Evolutionary conservation across 2,797 vertebrate genomes (phyloP).

Genomic region (Lycodopsis pacificus): DNA sequence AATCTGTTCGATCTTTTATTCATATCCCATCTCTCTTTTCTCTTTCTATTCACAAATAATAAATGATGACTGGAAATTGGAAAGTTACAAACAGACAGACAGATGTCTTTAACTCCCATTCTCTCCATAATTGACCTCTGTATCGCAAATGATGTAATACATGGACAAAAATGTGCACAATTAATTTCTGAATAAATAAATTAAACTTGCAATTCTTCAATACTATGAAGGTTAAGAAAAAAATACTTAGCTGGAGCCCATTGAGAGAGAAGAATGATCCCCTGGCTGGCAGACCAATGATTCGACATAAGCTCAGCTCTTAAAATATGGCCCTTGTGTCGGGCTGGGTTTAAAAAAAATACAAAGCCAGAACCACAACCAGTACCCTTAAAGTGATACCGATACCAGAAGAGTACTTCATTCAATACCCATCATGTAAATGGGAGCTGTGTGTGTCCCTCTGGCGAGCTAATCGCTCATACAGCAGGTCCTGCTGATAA

Average conservation of each 20-base stretch:
- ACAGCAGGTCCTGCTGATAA: too few relatives aligned
- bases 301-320: neutral
- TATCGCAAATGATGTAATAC: neutral
- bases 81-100: conserved; percentile 18
- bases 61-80: conserved; percentile 12
- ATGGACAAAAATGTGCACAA: neutral
- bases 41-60: conserved; percentile 11
- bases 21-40: conserved; percentile 13
- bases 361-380: too few relatives aligned
- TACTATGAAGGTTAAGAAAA: neutral
- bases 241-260: neutral
- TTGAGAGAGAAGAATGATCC: neutral
- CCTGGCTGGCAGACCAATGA: neutral
- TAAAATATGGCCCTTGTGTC: neutral
- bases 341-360: too few relatives aligned
- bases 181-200: neutral
- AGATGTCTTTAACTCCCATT: neutral
- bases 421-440: too few relatives aligned
- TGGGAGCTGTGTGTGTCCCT: too few relatives aligned
- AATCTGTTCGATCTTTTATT: conserved; percentile 26
- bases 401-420: too few relatives aligned
- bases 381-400: too few relatives aligned
- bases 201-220: neutral
- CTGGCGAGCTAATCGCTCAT: too few relatives aligned
- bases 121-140: neutral